phyloP scores from a whole-genome alignment of 2,113 vertebrate species.

The Vulpes lagopus region DNA sequence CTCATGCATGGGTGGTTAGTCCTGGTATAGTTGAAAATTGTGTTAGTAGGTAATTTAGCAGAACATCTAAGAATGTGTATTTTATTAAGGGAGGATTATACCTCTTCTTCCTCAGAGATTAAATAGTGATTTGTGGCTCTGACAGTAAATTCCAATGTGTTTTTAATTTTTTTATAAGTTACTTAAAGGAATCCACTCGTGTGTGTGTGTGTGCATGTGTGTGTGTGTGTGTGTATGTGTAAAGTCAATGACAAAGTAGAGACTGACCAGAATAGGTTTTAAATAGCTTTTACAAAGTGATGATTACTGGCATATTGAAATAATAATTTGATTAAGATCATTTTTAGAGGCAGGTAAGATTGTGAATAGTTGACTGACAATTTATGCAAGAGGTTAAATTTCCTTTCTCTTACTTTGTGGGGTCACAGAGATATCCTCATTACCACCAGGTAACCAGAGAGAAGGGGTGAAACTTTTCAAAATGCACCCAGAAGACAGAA shows the following conservation, averaged over 20 bases:
- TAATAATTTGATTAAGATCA: neutral
- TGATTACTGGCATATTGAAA: slow-evolving; percentile 20
- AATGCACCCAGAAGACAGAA: neutral
- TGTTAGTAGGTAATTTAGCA: slow-evolving; percentile 37
- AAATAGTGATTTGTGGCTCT: slow-evolving; percentile 59
- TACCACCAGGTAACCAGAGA: neutral
- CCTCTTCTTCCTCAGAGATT: slow-evolving; percentile 23
- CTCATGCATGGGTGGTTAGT: neutral
- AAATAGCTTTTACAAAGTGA: neutral
- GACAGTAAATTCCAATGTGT: slow-evolving; percentile 51
- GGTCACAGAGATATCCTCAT: neutral
- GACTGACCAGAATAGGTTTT: neutral
- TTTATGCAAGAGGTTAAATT: neutral
- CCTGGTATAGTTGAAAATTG: neutral
- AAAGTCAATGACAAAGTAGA: neutral
- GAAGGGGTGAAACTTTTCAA: neutral
- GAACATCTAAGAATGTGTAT: neutral
- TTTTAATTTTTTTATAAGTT: slow-evolving; percentile 54
- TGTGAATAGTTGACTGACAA: neutral
- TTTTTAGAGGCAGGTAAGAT: neutral
- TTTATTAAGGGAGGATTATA: slow-evolving; percentile 54
- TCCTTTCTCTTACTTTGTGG: neutral
- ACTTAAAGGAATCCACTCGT: neutral
- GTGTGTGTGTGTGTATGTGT: neutral
- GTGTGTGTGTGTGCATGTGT: neutral